Conservation (phyloP, 2,113 vertebrate genomes). For the Leucoraja erinaceus region DNA sequence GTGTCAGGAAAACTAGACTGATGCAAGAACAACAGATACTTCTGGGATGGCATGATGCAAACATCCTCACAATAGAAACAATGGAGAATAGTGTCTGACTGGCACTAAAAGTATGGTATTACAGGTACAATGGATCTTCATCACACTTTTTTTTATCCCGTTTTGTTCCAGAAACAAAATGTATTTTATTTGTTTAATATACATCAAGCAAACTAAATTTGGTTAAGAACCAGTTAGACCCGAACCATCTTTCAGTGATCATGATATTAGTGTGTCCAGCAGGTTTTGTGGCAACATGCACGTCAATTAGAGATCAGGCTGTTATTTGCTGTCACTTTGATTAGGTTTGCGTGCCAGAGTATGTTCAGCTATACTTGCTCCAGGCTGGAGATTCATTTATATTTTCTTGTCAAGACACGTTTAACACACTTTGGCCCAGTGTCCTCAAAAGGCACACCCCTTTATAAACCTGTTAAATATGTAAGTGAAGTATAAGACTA, state of each 20-base stretch:
- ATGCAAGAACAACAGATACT: too few species aligned
- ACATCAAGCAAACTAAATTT: neutral
- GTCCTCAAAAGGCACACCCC: neutral
- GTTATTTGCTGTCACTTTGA: constrained; percentile 12
- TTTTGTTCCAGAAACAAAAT: too few species aligned
- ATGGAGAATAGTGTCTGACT: too few species aligned
- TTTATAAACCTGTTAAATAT: neutral
- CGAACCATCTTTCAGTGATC: neutral
- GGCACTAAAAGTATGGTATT: too few species aligned
- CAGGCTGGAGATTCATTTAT: constrained; percentile 15
- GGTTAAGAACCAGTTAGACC: constrained; percentile 13
- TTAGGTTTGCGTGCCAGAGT: neutral
- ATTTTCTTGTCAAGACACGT: constrained; percentile 19
- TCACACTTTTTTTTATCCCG: too few species aligned
- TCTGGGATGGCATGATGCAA: too few species aligned
- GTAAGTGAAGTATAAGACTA: too few species aligned
- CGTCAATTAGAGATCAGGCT: neutral
- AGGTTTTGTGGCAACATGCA: neutral
- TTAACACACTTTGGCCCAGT: neutral
- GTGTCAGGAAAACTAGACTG: too few species aligned
- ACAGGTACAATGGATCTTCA: too few species aligned
- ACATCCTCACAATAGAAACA: too few species aligned
- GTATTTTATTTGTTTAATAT: too few species aligned
- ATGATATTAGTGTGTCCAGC: neutral
- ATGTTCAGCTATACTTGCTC: neutral